A percentile compares a stretch with the other conserved stretches of the same genome.
phyloP scores from a whole-genome alignment of 2,797 vertebrate species.

The Heterohyrax brucei region DNA sequence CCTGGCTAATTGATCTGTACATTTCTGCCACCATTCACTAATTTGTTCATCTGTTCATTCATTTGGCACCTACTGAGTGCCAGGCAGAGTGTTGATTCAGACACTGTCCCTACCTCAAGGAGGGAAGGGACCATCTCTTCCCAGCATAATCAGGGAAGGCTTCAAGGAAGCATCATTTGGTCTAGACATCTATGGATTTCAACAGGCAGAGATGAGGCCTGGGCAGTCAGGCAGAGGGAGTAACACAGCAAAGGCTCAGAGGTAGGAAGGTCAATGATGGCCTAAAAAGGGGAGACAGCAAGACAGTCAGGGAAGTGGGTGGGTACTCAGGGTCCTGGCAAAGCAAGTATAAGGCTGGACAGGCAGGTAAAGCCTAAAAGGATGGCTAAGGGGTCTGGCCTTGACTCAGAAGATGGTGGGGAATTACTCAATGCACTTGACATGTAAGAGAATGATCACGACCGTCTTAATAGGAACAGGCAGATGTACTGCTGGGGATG shows the following conservation, averaged over 20 bases:
- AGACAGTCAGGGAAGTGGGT: background rate
- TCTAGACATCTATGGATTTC: background rate
- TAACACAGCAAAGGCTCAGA: background rate
- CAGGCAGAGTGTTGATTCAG: background rate
- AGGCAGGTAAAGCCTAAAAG: background rate
- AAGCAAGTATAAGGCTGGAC: background rate
- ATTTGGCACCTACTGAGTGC: background rate
- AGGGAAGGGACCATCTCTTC: background rate
- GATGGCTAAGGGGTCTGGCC: background rate
- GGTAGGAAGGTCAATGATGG: background rate
- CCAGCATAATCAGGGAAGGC: constrained; percentile 9
- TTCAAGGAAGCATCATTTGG: background rate
- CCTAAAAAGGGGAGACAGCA: background rate
- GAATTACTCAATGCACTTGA: background rate
- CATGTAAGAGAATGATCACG: background rate
- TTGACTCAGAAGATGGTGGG: background rate
- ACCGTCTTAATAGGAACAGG: background rate
- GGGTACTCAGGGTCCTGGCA: background rate
- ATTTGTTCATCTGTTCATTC: background rate
- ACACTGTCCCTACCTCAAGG: background rate
- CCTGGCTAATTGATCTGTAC: background rate
- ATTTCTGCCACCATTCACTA: background rate
- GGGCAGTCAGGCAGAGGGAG: constrained; percentile 16
- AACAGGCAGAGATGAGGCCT: background rate
- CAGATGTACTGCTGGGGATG: background rate